A percentile compares a stretch with the other conserved stretches of the same genome.
Evolutionary conservation across 1,140 invertebrate genomes (phyloP).

Genomic region (Platyscapa corneri): DNA sequence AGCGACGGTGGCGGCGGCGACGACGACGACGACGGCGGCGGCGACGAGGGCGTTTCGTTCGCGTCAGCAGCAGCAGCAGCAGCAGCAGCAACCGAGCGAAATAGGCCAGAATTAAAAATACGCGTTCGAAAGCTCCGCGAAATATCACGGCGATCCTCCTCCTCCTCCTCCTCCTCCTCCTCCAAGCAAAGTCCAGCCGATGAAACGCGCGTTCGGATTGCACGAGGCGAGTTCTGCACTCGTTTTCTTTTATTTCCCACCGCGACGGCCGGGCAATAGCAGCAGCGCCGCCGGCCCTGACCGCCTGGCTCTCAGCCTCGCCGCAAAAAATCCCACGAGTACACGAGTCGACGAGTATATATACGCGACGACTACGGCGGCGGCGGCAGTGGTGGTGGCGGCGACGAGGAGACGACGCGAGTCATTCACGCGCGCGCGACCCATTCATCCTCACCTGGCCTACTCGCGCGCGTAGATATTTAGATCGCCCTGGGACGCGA

Average conservation of each 20-base stretch:
- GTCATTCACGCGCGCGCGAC: background rate
- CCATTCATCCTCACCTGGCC: slow-evolving; percentile 34
- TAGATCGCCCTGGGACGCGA: slow-evolving; percentile 45
- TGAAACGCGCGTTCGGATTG: too few species aligned
- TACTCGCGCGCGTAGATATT: slow-evolving; percentile 50
- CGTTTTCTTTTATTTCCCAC: background rate
- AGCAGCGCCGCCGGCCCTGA: background rate
- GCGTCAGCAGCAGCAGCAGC: too few species aligned
- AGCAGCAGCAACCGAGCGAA: too few species aligned
- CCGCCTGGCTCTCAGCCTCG: background rate
- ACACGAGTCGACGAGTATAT: background rate
- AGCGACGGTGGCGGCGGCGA: too few species aligned
- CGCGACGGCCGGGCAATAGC: background rate
- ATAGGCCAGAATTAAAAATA: slow-evolving; percentile 12
- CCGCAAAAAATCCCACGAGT: background rate
- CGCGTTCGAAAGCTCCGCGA: background rate
- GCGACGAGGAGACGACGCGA: too few species aligned
- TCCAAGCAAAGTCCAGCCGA: background rate
- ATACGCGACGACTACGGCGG: too few species aligned
- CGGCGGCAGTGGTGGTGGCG: too few species aligned
- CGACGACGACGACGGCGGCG: too few species aligned
- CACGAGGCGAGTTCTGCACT: too few species aligned
- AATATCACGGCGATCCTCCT: background rate
- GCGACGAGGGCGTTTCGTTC: too few species aligned
- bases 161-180: too few species aligned